phyloP scores from a whole-genome alignment of 2,888 invertebrate species.

The Apantesis nais region DNA sequence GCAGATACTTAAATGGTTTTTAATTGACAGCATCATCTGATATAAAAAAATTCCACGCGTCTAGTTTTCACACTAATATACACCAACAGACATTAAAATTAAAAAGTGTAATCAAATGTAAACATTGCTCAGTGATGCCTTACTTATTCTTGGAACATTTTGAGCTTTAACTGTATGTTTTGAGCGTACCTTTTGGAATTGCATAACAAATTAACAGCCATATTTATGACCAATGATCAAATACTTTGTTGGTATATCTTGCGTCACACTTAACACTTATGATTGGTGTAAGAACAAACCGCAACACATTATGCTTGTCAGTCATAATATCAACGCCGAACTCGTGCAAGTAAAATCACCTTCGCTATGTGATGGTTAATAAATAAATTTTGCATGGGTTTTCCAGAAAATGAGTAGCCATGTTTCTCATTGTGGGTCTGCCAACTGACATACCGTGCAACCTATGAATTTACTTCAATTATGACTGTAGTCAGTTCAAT shows the following conservation, averaged over 20 bases:
- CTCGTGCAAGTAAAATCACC: no score
- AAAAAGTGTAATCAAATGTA: constrained; percentile 1
- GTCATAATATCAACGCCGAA: background rate
- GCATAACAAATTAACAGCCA: background rate
- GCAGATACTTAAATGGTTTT: background rate
- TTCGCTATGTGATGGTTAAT: no score
- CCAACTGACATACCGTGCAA: background rate
- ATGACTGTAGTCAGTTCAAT: background rate
- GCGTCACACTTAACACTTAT: background rate
- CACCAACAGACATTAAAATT: background rate
- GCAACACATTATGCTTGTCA: background rate
- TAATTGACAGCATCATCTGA: background rate
- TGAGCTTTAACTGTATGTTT: background rate
- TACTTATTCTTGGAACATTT: background rate
- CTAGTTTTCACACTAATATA: background rate
- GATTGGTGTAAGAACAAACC: background rate
- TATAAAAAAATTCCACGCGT: background rate
- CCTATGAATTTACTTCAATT: background rate
- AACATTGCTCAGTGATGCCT: background rate
- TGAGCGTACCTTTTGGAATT: background rate
- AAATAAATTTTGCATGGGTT: no score
- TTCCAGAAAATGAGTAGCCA: background rate
- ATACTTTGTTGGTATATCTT: background rate
- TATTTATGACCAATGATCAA: background rate
- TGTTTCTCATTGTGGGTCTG: background rate